Conservation (phyloP, 2,888 invertebrate species). For the Archips xylosteana region DNA sequence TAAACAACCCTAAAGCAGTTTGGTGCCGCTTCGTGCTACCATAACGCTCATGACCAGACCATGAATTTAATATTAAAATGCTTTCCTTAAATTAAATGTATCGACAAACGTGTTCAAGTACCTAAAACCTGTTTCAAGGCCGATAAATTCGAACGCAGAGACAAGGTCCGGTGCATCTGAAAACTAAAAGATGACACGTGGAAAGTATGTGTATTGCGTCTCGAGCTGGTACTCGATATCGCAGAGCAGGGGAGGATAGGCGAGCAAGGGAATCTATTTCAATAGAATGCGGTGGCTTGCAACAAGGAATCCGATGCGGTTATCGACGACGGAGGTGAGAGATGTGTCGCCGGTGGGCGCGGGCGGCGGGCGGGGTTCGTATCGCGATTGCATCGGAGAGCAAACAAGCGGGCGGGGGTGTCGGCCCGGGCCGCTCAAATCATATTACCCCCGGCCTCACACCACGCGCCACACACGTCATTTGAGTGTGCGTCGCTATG, state of each 20-base stretch:
- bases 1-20: slow-evolving; percentile 36
- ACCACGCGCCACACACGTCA: slow-evolving; percentile 86
- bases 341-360: slow-evolving; percentile 71
- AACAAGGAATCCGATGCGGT: slow-evolving; percentile 84
- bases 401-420: slow-evolving; percentile 83
- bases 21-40: slow-evolving; percentile 17
- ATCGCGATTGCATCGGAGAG: slow-evolving; percentile 86
- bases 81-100: neutral
- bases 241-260: slow-evolving; percentile 69
- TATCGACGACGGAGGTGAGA: slow-evolving; percentile 82
- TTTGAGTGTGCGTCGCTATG: slow-evolving; percentile 89
- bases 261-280: slow-evolving; percentile 77
- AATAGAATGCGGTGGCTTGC: slow-evolving; percentile 82
- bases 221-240: slow-evolving; percentile 51
- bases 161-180: slow-evolving; percentile 30
- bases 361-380: slow-evolving; percentile 63
- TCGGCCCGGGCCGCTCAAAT: slow-evolving; percentile 79
- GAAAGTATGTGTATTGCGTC: slow-evolving; percentile 51
- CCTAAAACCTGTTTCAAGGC: neutral
- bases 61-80: neutral
- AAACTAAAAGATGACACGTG: slow-evolving; percentile 33
- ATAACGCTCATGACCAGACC: slow-evolving; percentile 11
- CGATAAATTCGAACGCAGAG: neutral
- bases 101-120: neutral
- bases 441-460: slow-evolving; percentile 83